These are phyloP conservation scores for Chaetoderma sp. DNA, from an alignment of 2,888 invertebrate species.

Conservation along the genomic window DNA sequence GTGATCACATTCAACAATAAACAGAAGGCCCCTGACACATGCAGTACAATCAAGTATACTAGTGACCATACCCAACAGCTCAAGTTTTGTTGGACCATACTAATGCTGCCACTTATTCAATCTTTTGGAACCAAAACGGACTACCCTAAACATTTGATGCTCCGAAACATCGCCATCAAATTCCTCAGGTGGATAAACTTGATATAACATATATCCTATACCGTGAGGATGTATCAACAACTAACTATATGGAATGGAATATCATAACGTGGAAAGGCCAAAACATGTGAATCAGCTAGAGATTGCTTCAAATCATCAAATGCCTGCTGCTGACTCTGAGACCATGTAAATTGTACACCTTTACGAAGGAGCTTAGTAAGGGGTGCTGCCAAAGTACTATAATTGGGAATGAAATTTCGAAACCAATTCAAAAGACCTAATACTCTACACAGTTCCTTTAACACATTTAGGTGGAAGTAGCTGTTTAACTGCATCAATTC, in stretches of 20 bases:
- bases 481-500: constrained; percentile 6
- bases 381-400: background rate
- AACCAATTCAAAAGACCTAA: constrained; percentile 23
- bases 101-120: background rate
- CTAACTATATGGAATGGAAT: constrained; percentile 4
- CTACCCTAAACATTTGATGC: no score
- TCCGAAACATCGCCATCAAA: no score
- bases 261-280: constrained; percentile 18
- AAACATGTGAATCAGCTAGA: constrained; percentile 7
- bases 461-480: background rate
- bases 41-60: background rate
- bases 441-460: no score
- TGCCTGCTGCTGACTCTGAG: background rate
- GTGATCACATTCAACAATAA: constrained; percentile 5
- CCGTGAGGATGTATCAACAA: no score
- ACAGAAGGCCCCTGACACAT: background rate
- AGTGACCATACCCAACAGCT: constrained; percentile 2
- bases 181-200: background rate
- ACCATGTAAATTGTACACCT: constrained; percentile 6
- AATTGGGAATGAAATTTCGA: constrained; percentile 12
- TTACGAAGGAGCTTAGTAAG: background rate
- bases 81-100: constrained; percentile 1
- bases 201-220: constrained; percentile 6
- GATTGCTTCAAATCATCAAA: constrained; percentile 4
- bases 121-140: background rate